Evolutionary conservation across 2,888 invertebrate genomes (phyloP).

Genomic region (Mesorhabditis sp.): DNA sequence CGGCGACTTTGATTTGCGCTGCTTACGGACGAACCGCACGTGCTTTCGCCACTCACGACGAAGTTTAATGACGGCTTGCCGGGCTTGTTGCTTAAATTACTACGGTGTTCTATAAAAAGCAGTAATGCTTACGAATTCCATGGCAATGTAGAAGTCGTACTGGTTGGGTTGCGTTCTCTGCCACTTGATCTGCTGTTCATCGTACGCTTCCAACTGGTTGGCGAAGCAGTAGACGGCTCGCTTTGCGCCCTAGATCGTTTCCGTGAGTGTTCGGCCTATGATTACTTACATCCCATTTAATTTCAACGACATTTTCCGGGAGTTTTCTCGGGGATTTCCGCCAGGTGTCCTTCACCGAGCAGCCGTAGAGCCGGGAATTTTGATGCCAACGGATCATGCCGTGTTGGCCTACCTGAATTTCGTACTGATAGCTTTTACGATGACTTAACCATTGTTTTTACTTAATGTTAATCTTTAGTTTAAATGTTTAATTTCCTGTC

Average conservation of each 20-base stretch:
- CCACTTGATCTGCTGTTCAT: conserved; percentile 3
- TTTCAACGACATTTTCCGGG: not conserved
- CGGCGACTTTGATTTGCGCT: too few relatives aligned
- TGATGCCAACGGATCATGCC: not conserved
- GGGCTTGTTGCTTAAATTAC: not conserved
- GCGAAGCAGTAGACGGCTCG: not conserved
- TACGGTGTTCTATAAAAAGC: not conserved
- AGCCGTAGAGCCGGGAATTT: not conserved
- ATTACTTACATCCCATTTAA: not conserved
- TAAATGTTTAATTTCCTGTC: too few relatives aligned
- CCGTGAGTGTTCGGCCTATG: not conserved
- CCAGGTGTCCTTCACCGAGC: conserved; percentile 2
- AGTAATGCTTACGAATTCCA: not conserved
- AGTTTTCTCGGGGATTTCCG: not conserved
- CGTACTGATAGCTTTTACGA: too few relatives aligned
- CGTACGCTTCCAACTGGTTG: not conserved
- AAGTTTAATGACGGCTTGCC: not conserved
- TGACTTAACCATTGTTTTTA: too few relatives aligned
- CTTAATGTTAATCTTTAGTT: too few relatives aligned
- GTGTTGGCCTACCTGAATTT: not conserved
- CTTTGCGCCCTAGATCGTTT: not conserved
- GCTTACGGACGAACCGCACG: too few relatives aligned
- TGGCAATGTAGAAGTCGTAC: not conserved
- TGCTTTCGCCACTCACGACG: too few relatives aligned
- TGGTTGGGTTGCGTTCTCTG: not conserved